These are phyloP conservation scores for Camponotus vicinus DNA, from an alignment of 1,140 invertebrate genomes.

Conservation along the genomic window DNA sequence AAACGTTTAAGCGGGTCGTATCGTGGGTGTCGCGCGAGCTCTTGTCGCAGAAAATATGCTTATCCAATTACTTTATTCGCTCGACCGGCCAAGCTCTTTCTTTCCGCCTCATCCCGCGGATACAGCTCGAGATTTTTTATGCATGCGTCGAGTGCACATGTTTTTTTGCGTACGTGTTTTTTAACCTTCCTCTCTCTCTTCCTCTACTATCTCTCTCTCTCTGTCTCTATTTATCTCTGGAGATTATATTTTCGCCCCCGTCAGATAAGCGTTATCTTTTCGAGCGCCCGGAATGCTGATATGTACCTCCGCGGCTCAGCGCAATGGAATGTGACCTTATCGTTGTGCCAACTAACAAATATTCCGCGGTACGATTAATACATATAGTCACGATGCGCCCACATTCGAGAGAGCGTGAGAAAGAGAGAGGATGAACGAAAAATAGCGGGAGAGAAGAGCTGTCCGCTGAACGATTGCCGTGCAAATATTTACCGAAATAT, in stretches of 20 bases:
- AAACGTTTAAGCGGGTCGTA: constrained; percentile 48
- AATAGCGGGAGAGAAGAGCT: not conserved
- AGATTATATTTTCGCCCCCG: constrained; percentile 28
- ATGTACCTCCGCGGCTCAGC: constrained; percentile 47
- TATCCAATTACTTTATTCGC: constrained; percentile 53
- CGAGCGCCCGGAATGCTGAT: constrained; percentile 54
- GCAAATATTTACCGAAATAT: constrained; percentile 65
- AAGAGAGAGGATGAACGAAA: not conserved
- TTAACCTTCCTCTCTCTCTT: not conserved
- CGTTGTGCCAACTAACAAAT: constrained; percentile 70
- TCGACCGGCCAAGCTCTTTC: not conserved
- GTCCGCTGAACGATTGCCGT: constrained; percentile 19
- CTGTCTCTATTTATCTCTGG: not conserved
- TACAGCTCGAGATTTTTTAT: no score
- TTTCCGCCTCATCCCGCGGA: not conserved
- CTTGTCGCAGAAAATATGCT: constrained; percentile 38
- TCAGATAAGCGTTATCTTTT: constrained; percentile 65
- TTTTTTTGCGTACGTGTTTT: not conserved
- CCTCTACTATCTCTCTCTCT: not conserved
- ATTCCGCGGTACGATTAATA: constrained; percentile 58
- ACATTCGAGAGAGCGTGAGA: not conserved
- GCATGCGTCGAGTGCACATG: no score
- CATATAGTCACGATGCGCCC: not conserved
- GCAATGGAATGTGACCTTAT: constrained; percentile 72
- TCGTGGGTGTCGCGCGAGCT: not conserved